A percentile compares a stretch with the other conserved stretches of the same genome.
Evolutionary conservation across 2,797 vertebrate species (phyloP).

Genomic region (Avahi laniger): DNA sequence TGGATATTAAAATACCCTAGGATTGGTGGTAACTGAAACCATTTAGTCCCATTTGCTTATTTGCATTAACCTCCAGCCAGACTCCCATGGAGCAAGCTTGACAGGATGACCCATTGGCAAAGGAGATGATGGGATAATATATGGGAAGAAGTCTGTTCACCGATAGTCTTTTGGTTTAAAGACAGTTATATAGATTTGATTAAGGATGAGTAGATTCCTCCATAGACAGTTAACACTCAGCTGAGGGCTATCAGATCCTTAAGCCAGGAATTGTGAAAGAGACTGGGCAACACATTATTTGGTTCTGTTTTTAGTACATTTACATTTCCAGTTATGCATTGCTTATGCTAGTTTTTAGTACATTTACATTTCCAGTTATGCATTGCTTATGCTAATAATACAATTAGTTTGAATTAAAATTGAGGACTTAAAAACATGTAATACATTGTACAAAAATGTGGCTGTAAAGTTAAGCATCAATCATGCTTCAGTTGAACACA

Average conservation of each 20-base stretch:
- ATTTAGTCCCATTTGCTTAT: not conserved
- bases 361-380: constrained; percentile 12
- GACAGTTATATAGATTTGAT: not conserved
- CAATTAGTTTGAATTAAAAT: constrained; percentile 8
- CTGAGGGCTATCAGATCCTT: not conserved
- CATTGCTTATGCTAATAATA: constrained; percentile 1
- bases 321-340: not conserved
- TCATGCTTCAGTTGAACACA: not conserved
- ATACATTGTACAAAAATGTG: not conserved
- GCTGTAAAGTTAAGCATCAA: not conserved
- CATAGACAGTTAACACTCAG: not conserved
- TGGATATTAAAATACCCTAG: not conserved
- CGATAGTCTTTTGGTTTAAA: not conserved
- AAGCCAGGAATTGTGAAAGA: not conserved
- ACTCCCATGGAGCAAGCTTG: not conserved
- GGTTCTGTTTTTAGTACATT: not conserved
- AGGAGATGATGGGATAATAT: not conserved
- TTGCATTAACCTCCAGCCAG: not conserved
- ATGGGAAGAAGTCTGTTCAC: not conserved
- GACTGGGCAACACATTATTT: not conserved
- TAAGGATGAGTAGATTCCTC: not conserved
- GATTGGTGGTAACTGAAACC: not conserved
- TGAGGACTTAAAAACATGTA: not conserved
- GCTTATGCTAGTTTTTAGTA: constrained; percentile 6
- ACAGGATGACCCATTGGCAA: not conserved